These are phyloP conservation scores for Dendrocopos noguchii DNA, from an alignment of 2,113 vertebrate genomes.

Conservation along the genomic window DNA sequence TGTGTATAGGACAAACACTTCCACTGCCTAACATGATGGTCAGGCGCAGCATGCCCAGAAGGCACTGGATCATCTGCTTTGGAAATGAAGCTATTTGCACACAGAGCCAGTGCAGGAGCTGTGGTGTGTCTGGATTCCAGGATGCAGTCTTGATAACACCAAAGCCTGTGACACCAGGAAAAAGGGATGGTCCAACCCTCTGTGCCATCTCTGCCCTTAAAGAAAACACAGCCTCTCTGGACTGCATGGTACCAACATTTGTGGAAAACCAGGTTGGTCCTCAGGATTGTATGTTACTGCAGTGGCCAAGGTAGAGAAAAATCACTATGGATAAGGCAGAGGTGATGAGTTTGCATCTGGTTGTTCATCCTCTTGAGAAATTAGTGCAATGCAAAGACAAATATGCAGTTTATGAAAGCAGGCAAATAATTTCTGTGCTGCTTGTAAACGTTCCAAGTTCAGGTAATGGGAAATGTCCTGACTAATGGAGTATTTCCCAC, in stretches of 20 bases:
- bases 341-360: background rate
- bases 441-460: background rate
- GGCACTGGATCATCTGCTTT: rapidly evolving
- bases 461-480: background rate
- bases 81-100: background rate
- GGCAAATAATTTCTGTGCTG: background rate
- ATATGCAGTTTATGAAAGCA: background rate
- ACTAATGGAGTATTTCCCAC: background rate
- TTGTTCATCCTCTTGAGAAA: background rate
- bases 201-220: background rate
- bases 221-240: background rate
- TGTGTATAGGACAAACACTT: background rate
- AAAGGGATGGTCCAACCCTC: background rate
- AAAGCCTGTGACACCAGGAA: background rate
- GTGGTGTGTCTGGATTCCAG: rapidly evolving
- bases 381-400: background rate
- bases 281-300: rapidly evolving
- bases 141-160: background rate
- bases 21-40: background rate
- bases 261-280: background rate
- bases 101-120: background rate
- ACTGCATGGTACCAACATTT: background rate
- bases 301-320: background rate
- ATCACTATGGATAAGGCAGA: background rate
- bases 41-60: background rate